phyloP scores from a whole-genome alignment of 1,140 invertebrate genomes.

The Diprion similis region DNA sequence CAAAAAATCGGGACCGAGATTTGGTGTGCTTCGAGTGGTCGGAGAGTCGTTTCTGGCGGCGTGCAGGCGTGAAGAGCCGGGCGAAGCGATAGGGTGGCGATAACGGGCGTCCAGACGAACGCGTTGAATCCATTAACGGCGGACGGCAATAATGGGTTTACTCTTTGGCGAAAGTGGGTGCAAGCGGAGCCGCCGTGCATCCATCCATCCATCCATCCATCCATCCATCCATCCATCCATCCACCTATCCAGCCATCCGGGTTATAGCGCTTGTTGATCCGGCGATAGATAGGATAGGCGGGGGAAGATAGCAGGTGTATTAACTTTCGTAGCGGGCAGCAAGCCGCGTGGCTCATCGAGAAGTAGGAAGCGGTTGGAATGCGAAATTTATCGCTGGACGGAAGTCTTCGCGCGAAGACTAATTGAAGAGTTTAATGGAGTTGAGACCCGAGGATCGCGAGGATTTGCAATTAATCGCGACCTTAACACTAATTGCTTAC shows the following conservation, averaged over 20 bases:
- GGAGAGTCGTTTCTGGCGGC: too few relatives aligned
- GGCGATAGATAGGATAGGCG: too few relatives aligned
- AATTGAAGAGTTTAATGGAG: constrained; percentile 4
- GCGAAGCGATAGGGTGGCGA: not conserved
- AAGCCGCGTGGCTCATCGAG: not conserved
- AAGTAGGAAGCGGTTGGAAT: not conserved
- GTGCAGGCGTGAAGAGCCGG: too few relatives aligned
- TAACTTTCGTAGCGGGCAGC: not conserved
- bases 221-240: too few relatives aligned
- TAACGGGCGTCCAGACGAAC: not conserved
- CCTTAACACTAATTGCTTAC: not conserved
- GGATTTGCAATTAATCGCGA: not conserved
- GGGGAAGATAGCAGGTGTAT: constrained; percentile 2
- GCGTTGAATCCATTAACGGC: constrained; percentile 7
- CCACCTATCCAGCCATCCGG: too few relatives aligned
- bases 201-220: not conserved
- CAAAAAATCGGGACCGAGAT: too few relatives aligned
- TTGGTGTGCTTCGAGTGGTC: too few relatives aligned
- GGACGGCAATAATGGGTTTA: constrained; percentile 1
- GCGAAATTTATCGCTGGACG: too few relatives aligned
- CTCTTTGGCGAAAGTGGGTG: not conserved
- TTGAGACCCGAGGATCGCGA: not conserved
- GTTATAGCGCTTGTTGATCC: too few relatives aligned
- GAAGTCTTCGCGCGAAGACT: not conserved
- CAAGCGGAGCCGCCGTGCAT: not conserved